phyloP scores from a whole-genome alignment of 2,888 invertebrate species.

The Germaria angustata region DNA sequence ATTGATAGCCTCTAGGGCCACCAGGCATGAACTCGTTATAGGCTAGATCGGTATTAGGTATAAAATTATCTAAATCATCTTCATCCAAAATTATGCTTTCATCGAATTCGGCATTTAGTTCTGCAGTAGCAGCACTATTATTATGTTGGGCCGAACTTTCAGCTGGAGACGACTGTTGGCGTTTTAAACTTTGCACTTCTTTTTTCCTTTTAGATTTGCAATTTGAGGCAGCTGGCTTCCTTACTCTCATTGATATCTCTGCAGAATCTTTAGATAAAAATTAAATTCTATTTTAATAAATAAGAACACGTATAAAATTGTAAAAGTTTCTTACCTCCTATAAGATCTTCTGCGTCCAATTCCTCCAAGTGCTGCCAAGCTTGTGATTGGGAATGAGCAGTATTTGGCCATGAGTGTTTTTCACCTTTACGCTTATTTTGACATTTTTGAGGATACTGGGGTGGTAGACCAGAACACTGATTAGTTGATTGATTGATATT shows the following conservation, averaged over 20 bases:
- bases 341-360: conserved; percentile 36
- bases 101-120: conserved; percentile 70
- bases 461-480: conserved; percentile 46
- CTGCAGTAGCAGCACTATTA: conserved; percentile 67
- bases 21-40: conserved; percentile 80
- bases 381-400: conserved; percentile 73
- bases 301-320: background rate
- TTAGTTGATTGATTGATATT: conserved; percentile 58
- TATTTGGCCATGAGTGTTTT: conserved; percentile 80
- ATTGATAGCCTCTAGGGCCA: conserved; percentile 77
- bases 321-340: conserved; percentile 43
- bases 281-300: background rate
- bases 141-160: conserved; percentile 68
- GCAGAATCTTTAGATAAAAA: conserved; percentile 34
- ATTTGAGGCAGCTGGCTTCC: conserved; percentile 30
- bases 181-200: conserved; percentile 79
- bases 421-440: conserved; percentile 71
- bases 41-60: conserved; percentile 80
- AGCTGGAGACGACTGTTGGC: conserved; percentile 79
- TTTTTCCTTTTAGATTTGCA: conserved; percentile 68
- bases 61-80: conserved; percentile 81
- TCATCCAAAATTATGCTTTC: conserved; percentile 82
- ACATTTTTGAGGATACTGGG: conserved; percentile 27
- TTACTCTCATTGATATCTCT: conserved; percentile 24
- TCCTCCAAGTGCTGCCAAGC: conserved; percentile 67